Evolutionary conservation across 1,140 invertebrate species (phyloP), one percentile per base, ranked within the genome.

Genomic region (Drosophila fuyamai): DNA sequence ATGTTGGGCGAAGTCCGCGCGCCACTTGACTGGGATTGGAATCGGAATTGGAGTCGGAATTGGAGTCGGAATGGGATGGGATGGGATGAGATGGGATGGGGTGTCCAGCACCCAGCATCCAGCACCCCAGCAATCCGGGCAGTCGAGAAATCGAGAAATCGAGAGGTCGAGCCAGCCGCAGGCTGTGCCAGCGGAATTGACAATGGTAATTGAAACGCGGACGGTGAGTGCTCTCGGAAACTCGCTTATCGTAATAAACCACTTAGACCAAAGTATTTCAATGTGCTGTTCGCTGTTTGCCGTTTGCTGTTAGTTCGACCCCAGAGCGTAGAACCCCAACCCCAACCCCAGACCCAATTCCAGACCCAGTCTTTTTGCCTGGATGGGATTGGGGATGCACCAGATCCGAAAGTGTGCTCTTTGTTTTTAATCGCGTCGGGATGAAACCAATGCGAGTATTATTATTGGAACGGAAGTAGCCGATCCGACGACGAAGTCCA

Each of bases 371-470:
- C 1, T 32, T 7, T 32, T 32, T 7, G 29, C 29, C 29, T 2
- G 6, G 27, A 7, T 41, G 60, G 53, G 40, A 38, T 32, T 65
- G 43, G 53, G 36, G 14, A 38, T 54, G 4, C 53, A 13, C 47
- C 7, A 40, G 12, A n/a, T 46, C 10, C 23, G 29, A 40, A 13
- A 23, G 10, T 29, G 29, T 66, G 16, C 59, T 51, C 38, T 60
- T 68, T 53, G 65, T 81, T 85, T 51, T 85, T 85, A 85, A 85
- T 85, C 81, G 78, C 77, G 77, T 85, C 68, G 80, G 81, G 73
- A 85, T 60, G 81, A 85, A 83, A 85, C 81, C 78, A 85, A 85
- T 85, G 81, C 81, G 81, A 73, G 81, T 77, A 75, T 85, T 85
- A 85, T 85, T 85, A 81, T 85, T 81, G 76, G 68, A 85, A 85